A percentile compares a stretch with the other conserved stretches of the same genome.
phyloP scores from a whole-genome alignment of 2,113 vertebrate genomes.

The Mormyrus iriodes region DNA sequence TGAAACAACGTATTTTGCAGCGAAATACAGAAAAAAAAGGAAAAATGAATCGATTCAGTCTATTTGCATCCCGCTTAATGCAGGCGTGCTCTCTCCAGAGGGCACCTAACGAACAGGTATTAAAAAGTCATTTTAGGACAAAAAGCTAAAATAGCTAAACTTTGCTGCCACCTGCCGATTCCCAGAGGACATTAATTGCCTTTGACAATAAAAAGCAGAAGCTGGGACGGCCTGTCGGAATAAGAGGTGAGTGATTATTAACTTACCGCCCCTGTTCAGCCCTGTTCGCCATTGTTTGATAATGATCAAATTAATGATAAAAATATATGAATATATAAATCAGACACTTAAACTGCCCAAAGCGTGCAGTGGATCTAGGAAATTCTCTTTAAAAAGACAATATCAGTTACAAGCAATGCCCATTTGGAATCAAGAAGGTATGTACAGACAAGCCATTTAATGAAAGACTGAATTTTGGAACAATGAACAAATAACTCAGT shows the following conservation, averaged over 20 bases:
- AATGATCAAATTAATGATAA: neutral
- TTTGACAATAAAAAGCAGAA: neutral
- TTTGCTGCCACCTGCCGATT: constrained; percentile 10
- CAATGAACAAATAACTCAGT: neutral
- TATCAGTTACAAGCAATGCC: neutral
- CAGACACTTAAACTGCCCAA: neutral
- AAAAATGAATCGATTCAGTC: neutral
- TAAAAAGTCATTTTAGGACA: neutral
- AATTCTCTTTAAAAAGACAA: neutral
- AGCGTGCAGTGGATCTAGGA: neutral
- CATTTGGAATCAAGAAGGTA: neutral
- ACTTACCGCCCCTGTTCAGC: neutral
- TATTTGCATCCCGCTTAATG: neutral
- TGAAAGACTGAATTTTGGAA: neutral
- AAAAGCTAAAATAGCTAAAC: neutral
- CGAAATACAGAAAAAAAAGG: neutral
- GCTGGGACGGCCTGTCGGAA: neutral
- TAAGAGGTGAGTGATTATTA: neutral
- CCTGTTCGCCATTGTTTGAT: neutral
- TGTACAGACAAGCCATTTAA: neutral
- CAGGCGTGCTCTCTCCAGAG: neutral
- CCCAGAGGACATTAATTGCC: neutral
- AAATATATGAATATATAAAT: no score
- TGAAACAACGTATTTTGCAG: neutral
- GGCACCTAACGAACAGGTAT: neutral